Conservation (phyloP, 2,888 invertebrate species). For the Agriopis aurantiaria region DNA sequence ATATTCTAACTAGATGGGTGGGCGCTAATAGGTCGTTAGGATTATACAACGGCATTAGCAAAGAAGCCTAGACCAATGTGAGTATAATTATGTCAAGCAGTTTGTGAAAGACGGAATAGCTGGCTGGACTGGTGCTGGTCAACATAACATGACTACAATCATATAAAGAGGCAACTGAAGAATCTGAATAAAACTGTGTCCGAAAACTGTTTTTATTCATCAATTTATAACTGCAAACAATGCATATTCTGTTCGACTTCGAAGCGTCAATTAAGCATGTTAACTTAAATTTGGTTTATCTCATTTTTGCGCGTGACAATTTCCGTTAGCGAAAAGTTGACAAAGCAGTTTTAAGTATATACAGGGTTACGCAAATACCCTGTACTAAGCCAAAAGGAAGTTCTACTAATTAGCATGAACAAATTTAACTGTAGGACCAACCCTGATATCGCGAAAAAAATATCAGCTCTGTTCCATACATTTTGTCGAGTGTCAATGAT, state of each 20-base stretch:
- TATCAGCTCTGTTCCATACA: too few relatives aligned
- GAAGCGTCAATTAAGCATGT: too few relatives aligned
- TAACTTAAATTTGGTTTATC: too few relatives aligned
- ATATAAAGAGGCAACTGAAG: background rate
- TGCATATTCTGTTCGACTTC: background rate
- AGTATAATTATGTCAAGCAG: constrained; percentile 7
- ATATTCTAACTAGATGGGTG: constrained; percentile 51
- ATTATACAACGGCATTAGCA: constrained; percentile 42
- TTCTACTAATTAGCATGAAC: too few relatives aligned
- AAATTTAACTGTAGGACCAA: too few relatives aligned
- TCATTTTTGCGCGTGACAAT: too few relatives aligned
- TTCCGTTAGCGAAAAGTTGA: too few relatives aligned
- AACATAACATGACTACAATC: background rate
- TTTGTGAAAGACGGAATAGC: constrained; percentile 5
- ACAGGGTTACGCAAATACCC: too few relatives aligned
- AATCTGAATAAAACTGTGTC: background rate
- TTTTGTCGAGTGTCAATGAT: too few relatives aligned
- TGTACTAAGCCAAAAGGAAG: too few relatives aligned
- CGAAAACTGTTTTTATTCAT: background rate
- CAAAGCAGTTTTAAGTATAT: too few relatives aligned
- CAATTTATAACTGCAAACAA: background rate
- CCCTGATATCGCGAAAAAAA: too few relatives aligned
- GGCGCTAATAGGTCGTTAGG: constrained; percentile 46
- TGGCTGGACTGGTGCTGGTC: constrained; percentile 4
- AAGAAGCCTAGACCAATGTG: constrained; percentile 16